Evolutionary conservation across 2,797 vertebrate species (phyloP), one percentile per base, ranked within the genome.

Genomic region (Semaprochilodus insignis): DNA sequence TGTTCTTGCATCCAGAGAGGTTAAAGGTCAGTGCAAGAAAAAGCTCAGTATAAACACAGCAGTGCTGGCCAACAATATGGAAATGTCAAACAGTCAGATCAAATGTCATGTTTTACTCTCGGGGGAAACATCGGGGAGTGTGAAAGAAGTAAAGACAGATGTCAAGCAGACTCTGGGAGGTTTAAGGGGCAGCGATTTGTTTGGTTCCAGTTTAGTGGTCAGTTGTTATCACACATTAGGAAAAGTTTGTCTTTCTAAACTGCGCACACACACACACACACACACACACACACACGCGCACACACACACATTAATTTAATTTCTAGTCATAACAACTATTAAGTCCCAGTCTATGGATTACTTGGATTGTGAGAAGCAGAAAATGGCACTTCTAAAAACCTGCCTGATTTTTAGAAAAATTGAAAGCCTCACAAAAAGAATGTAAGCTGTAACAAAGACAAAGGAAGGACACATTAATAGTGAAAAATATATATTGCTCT

Each of bases 11-110:
- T 14, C 34, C 81, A 16, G 44, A 44, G 54, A 84, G 89, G 87
- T 88, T 84, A 88, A 17, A 87, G 89, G 92, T 91, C 90, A 91
- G 90, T 88, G 82, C 84, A 90, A 89, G 70, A 85, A 83, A 77
- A 79, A 78, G 78, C 77, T 88, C 70, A 71, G 60, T 82, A 84
- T 85, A 90, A 91, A 83, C 76, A 90, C 88, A 81, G 77, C 89
- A 87, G 91, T 81, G 88, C 88, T 83, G 79, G 75, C 27, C 74
- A 67, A 77, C 62, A 73, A 82, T 65, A 77, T 10, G 34, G 52
- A 81, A 85, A 88, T 34, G 69, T 85, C 83, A 85, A 86, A 83
- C 77, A 83, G 72, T 62, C 74, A 55, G 69, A 71, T 87, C 77
- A 31, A 65, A 76, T 87, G 69, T 77, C 80, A 82, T 77, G 80